These are phyloP conservation scores for Samia ricini DNA, from an alignment of 1,140 invertebrate genomes.

Conservation along the genomic window DNA sequence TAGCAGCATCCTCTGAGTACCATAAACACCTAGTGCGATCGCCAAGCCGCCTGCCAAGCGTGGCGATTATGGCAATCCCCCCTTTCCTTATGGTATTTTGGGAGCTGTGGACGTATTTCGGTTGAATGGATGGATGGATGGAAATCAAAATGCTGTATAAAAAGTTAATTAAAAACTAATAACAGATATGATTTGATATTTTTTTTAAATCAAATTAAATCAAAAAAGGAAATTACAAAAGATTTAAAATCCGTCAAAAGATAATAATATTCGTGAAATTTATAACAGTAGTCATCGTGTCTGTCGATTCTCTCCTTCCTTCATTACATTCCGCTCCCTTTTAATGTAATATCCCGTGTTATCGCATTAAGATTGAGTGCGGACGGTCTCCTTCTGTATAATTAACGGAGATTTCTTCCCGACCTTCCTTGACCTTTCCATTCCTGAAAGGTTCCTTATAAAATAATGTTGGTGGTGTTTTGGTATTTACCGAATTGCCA, in stretches of 20 bases:
- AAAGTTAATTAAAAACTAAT: too few relatives aligned
- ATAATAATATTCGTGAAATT: not conserved
- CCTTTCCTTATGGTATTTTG: too few relatives aligned
- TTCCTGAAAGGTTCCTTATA: not conserved
- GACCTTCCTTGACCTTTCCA: conserved; percentile 5
- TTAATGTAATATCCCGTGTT: conserved; percentile 10
- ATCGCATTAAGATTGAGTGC: conserved; percentile 9
- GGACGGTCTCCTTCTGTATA: conserved; percentile 3
- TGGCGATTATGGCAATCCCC: too few relatives aligned
- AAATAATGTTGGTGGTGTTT: not conserved
- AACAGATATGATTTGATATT: too few relatives aligned
- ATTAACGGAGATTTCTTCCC: conserved; percentile 9
- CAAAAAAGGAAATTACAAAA: not conserved
- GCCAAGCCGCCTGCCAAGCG: too few relatives aligned
- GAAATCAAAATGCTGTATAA: too few relatives aligned
- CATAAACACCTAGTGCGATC: too few relatives aligned
- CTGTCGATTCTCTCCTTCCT: not conserved
- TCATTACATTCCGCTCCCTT: not conserved
- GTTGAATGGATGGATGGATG: too few relatives aligned
- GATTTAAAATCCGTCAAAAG: not conserved
- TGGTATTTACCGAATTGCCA: too few relatives aligned
- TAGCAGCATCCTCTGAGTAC: too few relatives aligned
- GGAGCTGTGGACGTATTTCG: too few relatives aligned
- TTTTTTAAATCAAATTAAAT: too few relatives aligned
- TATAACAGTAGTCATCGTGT: not conserved